Percentiles rank a stretch among this genome's conserved stretches.
These are phyloP conservation scores for Cistogaster globosa DNA, from an alignment of 2,888 invertebrate genomes.

Conservation along the genomic window DNA sequence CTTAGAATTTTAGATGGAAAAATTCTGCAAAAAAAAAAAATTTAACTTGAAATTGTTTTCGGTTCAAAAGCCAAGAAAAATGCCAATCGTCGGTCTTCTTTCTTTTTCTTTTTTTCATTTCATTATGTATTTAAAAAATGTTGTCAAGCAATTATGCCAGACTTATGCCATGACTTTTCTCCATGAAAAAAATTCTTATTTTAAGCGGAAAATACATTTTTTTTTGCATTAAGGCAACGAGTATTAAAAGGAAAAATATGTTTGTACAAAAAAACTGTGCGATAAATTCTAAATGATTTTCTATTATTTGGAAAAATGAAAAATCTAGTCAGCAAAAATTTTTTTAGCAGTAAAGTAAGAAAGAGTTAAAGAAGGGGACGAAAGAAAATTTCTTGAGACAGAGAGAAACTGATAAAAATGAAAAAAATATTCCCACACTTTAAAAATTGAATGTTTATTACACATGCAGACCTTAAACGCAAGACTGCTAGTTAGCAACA, in stretches of 20 bases:
- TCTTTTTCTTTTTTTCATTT: background rate
- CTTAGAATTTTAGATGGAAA: too few species aligned
- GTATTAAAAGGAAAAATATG: background rate
- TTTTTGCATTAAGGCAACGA: constrained; percentile 33
- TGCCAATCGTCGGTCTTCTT: background rate
- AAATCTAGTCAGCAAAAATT: constrained; percentile 5
- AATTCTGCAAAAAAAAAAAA: too few species aligned
- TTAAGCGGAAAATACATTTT: constrained; percentile 34
- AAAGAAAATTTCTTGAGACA: constrained; percentile 5
- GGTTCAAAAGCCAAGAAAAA: background rate
- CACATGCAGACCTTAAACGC: constrained; percentile 51
- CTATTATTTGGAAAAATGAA: constrained; percentile 45
- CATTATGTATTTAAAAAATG: constrained; percentile 10
- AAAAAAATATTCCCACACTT: constrained; percentile 67
- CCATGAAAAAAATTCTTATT: constrained; percentile 28
- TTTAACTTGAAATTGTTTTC: too few species aligned
- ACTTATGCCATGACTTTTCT: constrained; percentile 42
- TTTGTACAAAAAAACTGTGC: background rate
- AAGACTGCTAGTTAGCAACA: constrained; percentile 32
- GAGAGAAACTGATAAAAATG: background rate
- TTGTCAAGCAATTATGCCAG: constrained; percentile 52
- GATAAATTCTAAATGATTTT: constrained; percentile 61
- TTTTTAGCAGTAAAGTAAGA: background rate
- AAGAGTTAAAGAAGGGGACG: constrained; percentile 7
- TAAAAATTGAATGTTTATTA: constrained; percentile 56